Evolutionary conservation across 2,113 vertebrate genomes (phyloP), one percentile per base, ranked within the genome.

Genomic region (Regulus satrapa): DNA sequence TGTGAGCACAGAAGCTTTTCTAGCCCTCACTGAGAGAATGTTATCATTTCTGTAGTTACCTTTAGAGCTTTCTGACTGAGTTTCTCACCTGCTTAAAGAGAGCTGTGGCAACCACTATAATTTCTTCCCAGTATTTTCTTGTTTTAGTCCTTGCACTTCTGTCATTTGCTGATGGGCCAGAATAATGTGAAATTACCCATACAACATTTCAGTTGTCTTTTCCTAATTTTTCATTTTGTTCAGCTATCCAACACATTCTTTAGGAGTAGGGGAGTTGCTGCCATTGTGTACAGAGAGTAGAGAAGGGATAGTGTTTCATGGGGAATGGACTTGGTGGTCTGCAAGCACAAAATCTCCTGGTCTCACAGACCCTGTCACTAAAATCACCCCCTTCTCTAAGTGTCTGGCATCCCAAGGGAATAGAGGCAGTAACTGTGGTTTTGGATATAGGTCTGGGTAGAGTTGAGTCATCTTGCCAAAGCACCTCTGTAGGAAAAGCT

Each of bases 71-170:
- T 71, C 64, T 84, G 85, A 67, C 75, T 56, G 71, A 81, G 87
- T 75, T 90, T 93, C 88, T 90, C 85, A 92, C 85, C 78, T 96
- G 89, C 75, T 84, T 96, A 85, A 94, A 90, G 73, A 92, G 73
- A 93, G 40, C 82, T 63, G 63, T 68, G 40, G 59, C 59, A 86
- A 76, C 59, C 15, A 18, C 55, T 59, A 17, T 36, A 6, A 49
- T 74, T 92, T 81, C 29, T 75, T 92, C 52, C 9, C 14, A 5
- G 20, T 95, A 67, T 81, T 78, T 71, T 62, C 61, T 52, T 85
- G 72, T 19, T 89, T 92, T 77, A 83, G 38, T 58, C 75, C 55
- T 58, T 82, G 29, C 36, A 36, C 26, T 76, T 79, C 34, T 46
- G 64, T 62, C 36, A 34, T 91, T 91, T 41, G 32, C 41, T 79